phyloP scores from a whole-genome alignment of 2,113 vertebrate species.

The Petaurus breviceps region DNA sequence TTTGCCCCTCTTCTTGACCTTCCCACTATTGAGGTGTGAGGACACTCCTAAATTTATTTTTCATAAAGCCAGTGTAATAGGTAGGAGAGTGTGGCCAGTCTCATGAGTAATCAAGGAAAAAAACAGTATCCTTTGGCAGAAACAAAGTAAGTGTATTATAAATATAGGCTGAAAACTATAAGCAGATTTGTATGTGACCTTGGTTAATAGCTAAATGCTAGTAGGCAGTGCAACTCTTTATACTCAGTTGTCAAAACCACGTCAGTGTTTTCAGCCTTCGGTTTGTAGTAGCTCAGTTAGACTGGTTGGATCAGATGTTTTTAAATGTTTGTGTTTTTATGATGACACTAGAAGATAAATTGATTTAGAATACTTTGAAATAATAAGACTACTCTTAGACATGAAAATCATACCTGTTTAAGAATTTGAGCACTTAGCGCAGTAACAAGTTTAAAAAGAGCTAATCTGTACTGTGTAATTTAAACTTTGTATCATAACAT shows the following conservation, averaged over 20 bases:
- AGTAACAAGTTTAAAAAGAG: constrained; percentile 21
- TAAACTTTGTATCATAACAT: background rate
- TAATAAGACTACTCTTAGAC: constrained; percentile 39
- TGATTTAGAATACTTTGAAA: constrained; percentile 34
- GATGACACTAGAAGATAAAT: constrained; percentile 34
- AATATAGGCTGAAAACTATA: background rate
- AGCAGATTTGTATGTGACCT: background rate
- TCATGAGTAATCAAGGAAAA: background rate
- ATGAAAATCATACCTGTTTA: constrained; percentile 39
- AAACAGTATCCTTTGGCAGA: background rate
- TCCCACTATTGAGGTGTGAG: background rate
- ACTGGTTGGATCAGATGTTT: background rate
- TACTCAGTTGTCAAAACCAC: background rate
- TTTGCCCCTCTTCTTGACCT: constrained; percentile 20
- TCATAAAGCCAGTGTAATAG: background rate
- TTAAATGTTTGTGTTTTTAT: constrained; percentile 33
- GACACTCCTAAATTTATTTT: background rate
- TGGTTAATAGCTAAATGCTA: accelerated
- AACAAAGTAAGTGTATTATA: background rate
- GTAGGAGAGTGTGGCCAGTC: background rate
- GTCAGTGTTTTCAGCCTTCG: constrained; percentile 1
- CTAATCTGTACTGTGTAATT: background rate
- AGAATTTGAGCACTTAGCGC: background rate
- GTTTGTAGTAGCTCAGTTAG: background rate
- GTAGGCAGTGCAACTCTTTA: background rate